Evolutionary conservation across 2,888 invertebrate genomes (phyloP), one percentile per base, ranked within the genome.

Genomic region (Incurvaria masculella): DNA sequence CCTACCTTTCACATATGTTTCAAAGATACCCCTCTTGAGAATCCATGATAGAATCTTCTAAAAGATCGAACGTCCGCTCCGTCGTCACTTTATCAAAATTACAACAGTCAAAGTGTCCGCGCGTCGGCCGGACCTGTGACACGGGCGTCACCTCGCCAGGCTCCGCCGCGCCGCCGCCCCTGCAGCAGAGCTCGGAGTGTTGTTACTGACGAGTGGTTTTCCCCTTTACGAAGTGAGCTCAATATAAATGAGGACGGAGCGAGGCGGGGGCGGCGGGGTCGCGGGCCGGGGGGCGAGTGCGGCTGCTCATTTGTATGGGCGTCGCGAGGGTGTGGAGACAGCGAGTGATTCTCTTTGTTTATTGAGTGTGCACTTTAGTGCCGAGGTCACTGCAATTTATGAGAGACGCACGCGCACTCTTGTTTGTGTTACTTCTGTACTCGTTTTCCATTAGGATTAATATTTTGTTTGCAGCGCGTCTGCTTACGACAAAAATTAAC

Each of bases 371-470:
- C 62, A 62, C 60, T 63, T 61, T 61, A 57, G 56, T 61, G 62
- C 62, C 60, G 63, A 69, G 66, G 65, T 65, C 68, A 61, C 63
- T 72, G 70, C 72, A 68, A 74, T 75, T 74, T 73, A 76, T 75
- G 66, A 65, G 53, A 57, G 56, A 49, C 59, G 56, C 54, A 55
- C 60, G 57, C 59, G 61, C 58, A 66, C 73, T 67, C 69, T 71
- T 72, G 71, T 73, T 70, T 73, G 71, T 68, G 62, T 70, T 68
- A 63, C 67, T 67, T 69, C 70, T 68, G 61, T 59, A 71, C 71
- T 71, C 72, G 68, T 69, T 74, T 72, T 72, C 75, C 75, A 78
- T 78, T 76, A 76, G 68, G 74, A 75, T 75, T 78, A 76, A 75
- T 74, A 75, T 75, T 76, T 68, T 73, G 74, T 73, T 75, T 72